Conservation (phyloP, 2,113 vertebrate species). For the Calidris pygmaea region DNA sequence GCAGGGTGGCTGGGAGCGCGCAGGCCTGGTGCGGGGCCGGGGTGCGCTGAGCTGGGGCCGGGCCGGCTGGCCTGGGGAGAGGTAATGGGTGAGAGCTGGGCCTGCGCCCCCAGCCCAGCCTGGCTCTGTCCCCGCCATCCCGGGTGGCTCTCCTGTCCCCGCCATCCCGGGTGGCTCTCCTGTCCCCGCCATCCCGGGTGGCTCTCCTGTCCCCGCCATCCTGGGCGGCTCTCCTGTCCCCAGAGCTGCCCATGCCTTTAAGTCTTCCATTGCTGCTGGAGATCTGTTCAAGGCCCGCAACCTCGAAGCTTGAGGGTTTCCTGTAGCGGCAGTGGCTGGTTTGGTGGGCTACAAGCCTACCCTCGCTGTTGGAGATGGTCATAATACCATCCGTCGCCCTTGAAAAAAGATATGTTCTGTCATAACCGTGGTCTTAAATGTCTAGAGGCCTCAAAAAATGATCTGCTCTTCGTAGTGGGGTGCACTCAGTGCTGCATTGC, state of each 20-base stretch:
- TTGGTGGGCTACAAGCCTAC: background rate
- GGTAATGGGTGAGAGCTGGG: background rate
- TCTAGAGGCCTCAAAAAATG: fast-evolving
- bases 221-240: too few relatives aligned
- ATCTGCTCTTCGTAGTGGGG: fast-evolving
- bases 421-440: fast-evolving
- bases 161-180: fast-evolving
- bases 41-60: background rate
- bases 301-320: background rate
- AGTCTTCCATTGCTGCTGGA: background rate
- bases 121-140: background rate
- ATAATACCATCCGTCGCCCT: fast-evolving
- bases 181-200: fast-evolving
- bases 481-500: background rate
- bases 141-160: too few relatives aligned
- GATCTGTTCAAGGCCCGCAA: background rate
- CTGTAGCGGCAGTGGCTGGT: background rate
- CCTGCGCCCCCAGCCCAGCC: fast-evolving
- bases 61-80: background rate
- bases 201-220: too few relatives aligned
- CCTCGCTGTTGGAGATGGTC: fast-evolving
- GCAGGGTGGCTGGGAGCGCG: fast-evolving
- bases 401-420: too few relatives aligned
- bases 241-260: fast-evolving
- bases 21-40: background rate